Percentiles rank a stretch among this genome's conserved stretches.
Conservation (phyloP, 2,888 invertebrate species). For the Leucophenga maculata region DNA sequence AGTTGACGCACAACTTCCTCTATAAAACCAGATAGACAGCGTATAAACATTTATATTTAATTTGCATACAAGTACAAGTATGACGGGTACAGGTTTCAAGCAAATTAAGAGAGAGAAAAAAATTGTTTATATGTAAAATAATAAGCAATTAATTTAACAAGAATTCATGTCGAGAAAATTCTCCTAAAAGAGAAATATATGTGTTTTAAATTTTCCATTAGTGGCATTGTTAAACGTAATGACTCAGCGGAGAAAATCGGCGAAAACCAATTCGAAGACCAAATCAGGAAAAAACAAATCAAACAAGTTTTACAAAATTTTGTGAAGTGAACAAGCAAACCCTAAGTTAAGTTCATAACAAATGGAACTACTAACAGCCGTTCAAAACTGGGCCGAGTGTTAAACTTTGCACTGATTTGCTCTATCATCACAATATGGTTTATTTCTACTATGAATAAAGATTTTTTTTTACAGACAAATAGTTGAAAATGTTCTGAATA, state of each 20-base stretch:
- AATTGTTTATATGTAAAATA: too few relatives aligned
- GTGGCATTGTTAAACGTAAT: not conserved
- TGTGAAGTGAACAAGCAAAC: not conserved
- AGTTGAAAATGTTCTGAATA: too few relatives aligned
- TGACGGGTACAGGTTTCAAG: conserved; percentile 57
- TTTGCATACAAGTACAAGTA: conserved; percentile 63
- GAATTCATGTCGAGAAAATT: not conserved
- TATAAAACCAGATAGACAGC: conserved; percentile 32
- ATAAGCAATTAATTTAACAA: too few relatives aligned
- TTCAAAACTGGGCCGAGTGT: too few relatives aligned
- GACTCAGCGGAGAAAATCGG: not conserved
- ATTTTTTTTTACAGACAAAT: too few relatives aligned
- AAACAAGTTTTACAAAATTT: not conserved
- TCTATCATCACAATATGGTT: too few relatives aligned
- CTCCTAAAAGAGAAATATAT: conserved; percentile 2
- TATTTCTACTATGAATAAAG: too few relatives aligned
- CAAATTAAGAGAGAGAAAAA: not conserved
- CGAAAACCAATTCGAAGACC: too few relatives aligned
- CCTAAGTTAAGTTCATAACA: not conserved
- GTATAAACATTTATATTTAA: conserved; percentile 38
- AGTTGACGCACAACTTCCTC: conserved; percentile 63
- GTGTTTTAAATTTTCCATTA: not conserved
- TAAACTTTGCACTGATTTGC: too few relatives aligned
- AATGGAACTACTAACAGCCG: not conserved
- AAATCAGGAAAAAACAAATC: not conserved